These are phyloP conservation scores for Sisor rabdophorus DNA, from an alignment of 2,113 vertebrate species.

Conservation along the genomic window DNA sequence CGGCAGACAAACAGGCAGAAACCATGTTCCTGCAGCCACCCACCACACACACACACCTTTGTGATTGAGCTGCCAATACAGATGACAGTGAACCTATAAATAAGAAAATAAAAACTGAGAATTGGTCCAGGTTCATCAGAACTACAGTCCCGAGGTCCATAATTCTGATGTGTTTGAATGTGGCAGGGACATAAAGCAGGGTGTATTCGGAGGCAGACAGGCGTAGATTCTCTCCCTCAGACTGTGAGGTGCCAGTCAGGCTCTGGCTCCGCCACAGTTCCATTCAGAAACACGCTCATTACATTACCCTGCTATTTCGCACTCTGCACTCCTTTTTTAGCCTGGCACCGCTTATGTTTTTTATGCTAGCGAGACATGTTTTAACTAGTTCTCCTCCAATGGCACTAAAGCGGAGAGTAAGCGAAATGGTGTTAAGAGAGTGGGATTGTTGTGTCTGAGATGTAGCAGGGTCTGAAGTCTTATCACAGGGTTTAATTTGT, in stretches of 20 bases:
- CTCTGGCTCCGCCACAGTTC: constrained; percentile 32
- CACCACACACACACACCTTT: constrained; percentile 28
- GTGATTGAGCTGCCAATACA: constrained; percentile 47
- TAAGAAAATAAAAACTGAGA: constrained; percentile 18
- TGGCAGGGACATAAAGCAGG: constrained; percentile 44
- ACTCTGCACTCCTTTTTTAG: constrained; percentile 39
- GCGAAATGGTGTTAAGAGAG: constrained; percentile 6
- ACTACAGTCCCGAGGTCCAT: not conserved
- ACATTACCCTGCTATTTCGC: constrained; percentile 49
- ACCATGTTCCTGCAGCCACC: constrained; percentile 46
- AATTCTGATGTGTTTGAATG: constrained; percentile 33
- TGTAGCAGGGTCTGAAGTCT: not conserved
- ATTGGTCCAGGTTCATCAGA: constrained; percentile 5
- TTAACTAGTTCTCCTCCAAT: constrained; percentile 32
- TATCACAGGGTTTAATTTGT: constrained; percentile 3
- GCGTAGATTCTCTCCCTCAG: constrained; percentile 34
- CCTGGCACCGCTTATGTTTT: constrained; percentile 21
- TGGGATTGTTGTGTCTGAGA: not conserved
- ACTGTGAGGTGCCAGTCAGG: constrained; percentile 46
- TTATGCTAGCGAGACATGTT: constrained; percentile 36
- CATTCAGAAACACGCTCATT: constrained; percentile 44
- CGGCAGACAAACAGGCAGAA: constrained; percentile 62
- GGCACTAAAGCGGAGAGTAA: not conserved
- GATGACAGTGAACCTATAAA: constrained; percentile 41
- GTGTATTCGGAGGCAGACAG: constrained; percentile 27